phyloP scores from a whole-genome alignment of 1,140 invertebrate genomes.

The Danaus plexippus region DNA sequence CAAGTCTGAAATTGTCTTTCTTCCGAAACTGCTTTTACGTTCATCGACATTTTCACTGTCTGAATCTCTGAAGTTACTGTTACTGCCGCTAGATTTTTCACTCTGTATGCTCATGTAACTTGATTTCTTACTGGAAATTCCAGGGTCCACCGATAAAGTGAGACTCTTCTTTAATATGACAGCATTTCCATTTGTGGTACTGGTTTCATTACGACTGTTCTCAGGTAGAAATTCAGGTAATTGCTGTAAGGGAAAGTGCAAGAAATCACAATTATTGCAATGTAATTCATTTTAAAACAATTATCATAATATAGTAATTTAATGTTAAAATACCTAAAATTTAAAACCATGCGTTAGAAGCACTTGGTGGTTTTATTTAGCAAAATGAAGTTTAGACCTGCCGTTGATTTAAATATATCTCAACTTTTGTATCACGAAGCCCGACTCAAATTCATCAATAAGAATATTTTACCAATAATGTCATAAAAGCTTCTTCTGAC shows the following conservation, averaged over 20 bases:
- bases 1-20: conserved; percentile 50
- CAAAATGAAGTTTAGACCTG: no score
- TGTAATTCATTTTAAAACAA: no score
- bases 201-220: conserved; percentile 12
- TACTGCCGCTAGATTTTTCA: conserved; percentile 36
- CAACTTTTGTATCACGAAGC: no score
- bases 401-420: no score
- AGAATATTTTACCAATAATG: not conserved
- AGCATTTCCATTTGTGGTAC: conserved; percentile 26
- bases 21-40: conserved; percentile 42
- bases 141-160: conserved; percentile 30
- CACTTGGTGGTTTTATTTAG: no score
- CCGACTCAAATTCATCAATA: not conserved
- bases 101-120: conserved; percentile 55
- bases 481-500: not conserved
- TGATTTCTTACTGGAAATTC: conserved; percentile 41
- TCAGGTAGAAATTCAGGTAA: conserved; percentile 26
- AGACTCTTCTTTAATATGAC: conserved; percentile 28
- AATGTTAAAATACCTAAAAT: no score
- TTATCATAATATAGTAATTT: no score
- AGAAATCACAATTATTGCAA: no score
- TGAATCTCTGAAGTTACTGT: conserved; percentile 33
- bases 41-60: conserved; percentile 35
- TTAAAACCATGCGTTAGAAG: no score
- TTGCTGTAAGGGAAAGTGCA: conserved; percentile 24